Base-by-base conservation (phyloP, 2,113 vertebrate genomes). In the Rhipidura dahli region DNA sequence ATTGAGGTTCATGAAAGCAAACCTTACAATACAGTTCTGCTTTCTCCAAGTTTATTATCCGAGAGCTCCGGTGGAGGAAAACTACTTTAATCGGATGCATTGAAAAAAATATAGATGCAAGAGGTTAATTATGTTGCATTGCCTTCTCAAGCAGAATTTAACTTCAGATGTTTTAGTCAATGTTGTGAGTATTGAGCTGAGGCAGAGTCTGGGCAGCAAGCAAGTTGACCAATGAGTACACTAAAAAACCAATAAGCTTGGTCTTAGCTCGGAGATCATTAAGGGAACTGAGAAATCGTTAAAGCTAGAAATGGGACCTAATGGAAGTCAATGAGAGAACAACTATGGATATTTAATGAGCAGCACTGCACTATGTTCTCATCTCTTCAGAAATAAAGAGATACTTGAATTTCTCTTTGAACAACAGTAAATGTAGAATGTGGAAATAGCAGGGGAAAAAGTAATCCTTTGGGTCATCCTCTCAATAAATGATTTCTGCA, bases 61-160 rank as follows among this genome's bases (percentile, higher is more conserved):
- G 9, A 87, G 75, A 66, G 35, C 9, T 79, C 42, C 39, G 80
- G 4, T 51, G 40, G 59, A 73, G 35, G 51, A 22, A 77, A 84
- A 71, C 39, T 39, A 30, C 66, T 91, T 90, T 66, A 70, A 66
- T 94, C 40, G 49, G 85, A 63, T 56, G 54, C 6, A 40, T 15
- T 65, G 23, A 77, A 73, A 87, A 78, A 70, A 63, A 65, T 64
- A 47, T 5, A 77, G 59, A 94, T 33, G 21, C 47, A 92, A 94
- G 50, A 83, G 39, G 82, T 90, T 90, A 95, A 96, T 94, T 81
- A 51, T 40, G 4, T 70, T 88, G 82, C 71, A 93, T 81, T 87
- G 59, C 70, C 84, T 94, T 96, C 91, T 85, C 51, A 61, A 95
- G 66, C 83, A 73, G 66, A 95, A 83, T 90, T 91, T 86, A 65